Conservation (phyloP, 2,113 vertebrate species). For the Malaclemys terrapin region DNA sequence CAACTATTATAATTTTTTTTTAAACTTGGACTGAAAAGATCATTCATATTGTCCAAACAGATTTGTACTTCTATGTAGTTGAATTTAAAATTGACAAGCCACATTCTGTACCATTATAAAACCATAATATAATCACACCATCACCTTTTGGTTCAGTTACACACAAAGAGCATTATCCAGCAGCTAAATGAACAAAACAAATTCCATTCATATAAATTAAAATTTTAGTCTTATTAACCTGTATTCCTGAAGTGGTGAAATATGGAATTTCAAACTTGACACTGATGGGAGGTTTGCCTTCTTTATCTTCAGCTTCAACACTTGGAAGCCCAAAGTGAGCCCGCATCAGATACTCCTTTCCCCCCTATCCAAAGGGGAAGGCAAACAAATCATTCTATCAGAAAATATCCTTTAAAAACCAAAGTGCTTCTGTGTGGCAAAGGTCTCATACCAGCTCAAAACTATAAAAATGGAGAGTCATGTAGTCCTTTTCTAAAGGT, state of each 20-base stretch:
- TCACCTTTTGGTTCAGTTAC: neutral
- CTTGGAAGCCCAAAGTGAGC: constrained; percentile 97
- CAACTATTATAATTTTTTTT: neutral
- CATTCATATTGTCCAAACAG: neutral
- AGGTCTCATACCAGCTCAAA: neutral
- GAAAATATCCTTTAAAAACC: neutral
- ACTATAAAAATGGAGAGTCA: neutral
- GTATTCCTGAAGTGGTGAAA: constrained; percentile 99
- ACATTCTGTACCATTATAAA: neutral
- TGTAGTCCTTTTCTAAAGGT: neutral
- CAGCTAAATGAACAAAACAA: neutral
- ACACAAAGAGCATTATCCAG: neutral
- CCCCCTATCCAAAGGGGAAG: constrained; percentile 83
- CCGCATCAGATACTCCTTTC: constrained; percentile 97
- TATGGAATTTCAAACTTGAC: constrained; percentile 99
- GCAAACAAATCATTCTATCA: neutral
- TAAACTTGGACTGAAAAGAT: neutral
- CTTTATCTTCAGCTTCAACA: constrained; percentile 98
- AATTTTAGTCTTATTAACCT: constrained; percentile 77
- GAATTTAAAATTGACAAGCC: neutral
- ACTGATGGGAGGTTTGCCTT: constrained; percentile 97
- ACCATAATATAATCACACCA: neutral
- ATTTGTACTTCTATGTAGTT: neutral
- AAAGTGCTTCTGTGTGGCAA: neutral
- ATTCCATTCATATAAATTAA: neutral